phyloP scores from a whole-genome alignment of 2,113 vertebrate species.

The Eira barbara region DNA sequence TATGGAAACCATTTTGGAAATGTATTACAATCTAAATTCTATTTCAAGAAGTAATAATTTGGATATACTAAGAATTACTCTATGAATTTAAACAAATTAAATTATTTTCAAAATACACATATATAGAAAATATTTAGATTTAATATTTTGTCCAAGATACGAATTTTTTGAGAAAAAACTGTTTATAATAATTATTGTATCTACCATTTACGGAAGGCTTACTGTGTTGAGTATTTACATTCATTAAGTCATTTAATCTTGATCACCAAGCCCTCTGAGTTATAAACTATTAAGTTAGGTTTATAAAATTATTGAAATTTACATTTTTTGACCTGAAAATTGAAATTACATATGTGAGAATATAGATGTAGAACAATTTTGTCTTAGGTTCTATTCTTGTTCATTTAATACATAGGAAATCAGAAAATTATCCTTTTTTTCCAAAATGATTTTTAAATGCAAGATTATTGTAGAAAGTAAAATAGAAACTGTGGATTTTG shows the following conservation, averaged over 20 bases:
- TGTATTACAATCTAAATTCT: constrained; percentile 37
- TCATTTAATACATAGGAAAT: background rate
- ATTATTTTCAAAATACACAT: constrained; percentile 12
- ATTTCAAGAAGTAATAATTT: background rate
- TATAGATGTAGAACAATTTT: background rate
- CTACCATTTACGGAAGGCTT: background rate
- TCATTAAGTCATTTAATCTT: background rate
- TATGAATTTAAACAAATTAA: constrained; percentile 24
- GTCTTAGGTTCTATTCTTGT: background rate
- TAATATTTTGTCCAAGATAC: background rate
- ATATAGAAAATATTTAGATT: background rate
- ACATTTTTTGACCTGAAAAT: background rate
- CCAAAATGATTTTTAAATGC: background rate
- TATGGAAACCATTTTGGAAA: background rate
- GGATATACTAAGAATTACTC: background rate
- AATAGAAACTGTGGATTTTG: constrained; percentile 10
- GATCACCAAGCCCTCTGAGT: background rate
- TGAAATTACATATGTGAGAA: background rate
- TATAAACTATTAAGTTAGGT: background rate
- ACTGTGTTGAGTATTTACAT: background rate
- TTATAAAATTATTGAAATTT: background rate
- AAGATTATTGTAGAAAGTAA: background rate
- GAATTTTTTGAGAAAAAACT: background rate
- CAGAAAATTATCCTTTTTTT: background rate
- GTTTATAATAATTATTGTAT: background rate